A percentile compares a stretch with the other conserved stretches of the same genome.
Evolutionary conservation across 2,888 invertebrate species (phyloP).

Genomic region (Agapetus fuscipes): DNA sequence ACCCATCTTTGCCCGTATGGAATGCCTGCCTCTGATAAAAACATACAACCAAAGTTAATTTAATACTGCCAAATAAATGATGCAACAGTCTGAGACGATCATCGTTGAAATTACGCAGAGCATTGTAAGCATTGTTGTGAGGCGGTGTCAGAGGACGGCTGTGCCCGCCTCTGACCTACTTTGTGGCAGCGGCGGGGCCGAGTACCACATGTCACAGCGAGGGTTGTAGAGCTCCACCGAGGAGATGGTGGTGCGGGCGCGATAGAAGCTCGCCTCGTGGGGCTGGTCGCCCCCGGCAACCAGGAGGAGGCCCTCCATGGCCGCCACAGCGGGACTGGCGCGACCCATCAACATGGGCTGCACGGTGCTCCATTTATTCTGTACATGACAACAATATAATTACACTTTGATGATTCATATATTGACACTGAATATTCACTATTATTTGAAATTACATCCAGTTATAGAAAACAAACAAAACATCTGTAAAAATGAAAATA

Average conservation of each 20-base stretch:
- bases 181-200: conserved; percentile 70
- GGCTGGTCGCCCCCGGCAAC: conserved; percentile 82
- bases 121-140: too few relatives aligned
- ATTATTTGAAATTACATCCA: too few relatives aligned
- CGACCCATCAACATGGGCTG: conserved; percentile 64
- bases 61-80: too few relatives aligned
- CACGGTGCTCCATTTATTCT: conserved; percentile 73
- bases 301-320: conserved; percentile 71
- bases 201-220: conserved; percentile 63
- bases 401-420: conserved; percentile 4
- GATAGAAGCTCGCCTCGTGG: conserved; percentile 71
- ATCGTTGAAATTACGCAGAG: too few relatives aligned
- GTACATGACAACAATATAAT: conserved; percentile 21
- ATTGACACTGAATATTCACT: too few relatives aligned
- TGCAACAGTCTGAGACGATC: too few relatives aligned
- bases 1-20: too few relatives aligned
- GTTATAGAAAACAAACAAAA: too few relatives aligned
- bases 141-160: conserved; percentile 68
- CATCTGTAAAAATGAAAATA: too few relatives aligned
- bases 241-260: conserved; percentile 74
- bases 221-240: conserved; percentile 82
- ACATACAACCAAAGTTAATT: too few relatives aligned
- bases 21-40: too few relatives aligned
- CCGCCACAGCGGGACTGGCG: conserved; percentile 77
- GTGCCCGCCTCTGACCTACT: conserved; percentile 83